Evolutionary conservation across 1,140 invertebrate species (phyloP).

Genomic region (Drosophila navojoa): DNA sequence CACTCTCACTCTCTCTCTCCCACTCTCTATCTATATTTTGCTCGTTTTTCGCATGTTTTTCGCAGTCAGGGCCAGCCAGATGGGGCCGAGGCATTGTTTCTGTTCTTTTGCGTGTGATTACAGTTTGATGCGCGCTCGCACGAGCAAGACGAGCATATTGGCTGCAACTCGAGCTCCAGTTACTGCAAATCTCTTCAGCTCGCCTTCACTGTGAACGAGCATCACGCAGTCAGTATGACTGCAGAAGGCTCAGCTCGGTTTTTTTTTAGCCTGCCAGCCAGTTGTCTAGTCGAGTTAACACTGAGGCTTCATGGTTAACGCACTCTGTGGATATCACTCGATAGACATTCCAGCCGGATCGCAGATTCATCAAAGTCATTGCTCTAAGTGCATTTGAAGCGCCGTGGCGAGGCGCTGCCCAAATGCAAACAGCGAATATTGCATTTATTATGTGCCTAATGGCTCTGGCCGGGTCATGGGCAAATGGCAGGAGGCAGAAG

Average conservation of each 20-base stretch:
- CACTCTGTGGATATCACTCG: conserved; percentile 8
- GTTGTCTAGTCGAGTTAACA: conserved; percentile 24
- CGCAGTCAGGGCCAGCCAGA: conserved; percentile 3
- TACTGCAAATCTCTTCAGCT: no score
- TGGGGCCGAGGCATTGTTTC: neutral
- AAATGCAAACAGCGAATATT: neutral
- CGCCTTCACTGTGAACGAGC: neutral
- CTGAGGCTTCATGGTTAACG: neutral
- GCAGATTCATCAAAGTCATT: neutral
- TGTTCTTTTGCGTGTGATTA: neutral
- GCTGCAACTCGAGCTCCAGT: no score
- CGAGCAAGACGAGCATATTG: no score
- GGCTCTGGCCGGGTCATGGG: conserved; percentile 20
- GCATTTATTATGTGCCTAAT: conserved; percentile 26
- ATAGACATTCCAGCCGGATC: neutral
- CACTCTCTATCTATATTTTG: neutral
- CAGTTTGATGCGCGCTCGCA: neutral
- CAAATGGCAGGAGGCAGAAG: no score
- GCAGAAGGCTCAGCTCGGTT: neutral
- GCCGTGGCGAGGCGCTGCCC: conserved; percentile 1
- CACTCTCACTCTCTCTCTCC: no score
- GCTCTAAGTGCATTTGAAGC: neutral
- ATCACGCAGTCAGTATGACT: neutral
- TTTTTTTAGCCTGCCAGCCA: conserved; percentile 2
- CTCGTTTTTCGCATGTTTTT: neutral